Base-by-base conservation (phyloP, 2,113 vertebrate species). In the Bubo bubo region DNA sequence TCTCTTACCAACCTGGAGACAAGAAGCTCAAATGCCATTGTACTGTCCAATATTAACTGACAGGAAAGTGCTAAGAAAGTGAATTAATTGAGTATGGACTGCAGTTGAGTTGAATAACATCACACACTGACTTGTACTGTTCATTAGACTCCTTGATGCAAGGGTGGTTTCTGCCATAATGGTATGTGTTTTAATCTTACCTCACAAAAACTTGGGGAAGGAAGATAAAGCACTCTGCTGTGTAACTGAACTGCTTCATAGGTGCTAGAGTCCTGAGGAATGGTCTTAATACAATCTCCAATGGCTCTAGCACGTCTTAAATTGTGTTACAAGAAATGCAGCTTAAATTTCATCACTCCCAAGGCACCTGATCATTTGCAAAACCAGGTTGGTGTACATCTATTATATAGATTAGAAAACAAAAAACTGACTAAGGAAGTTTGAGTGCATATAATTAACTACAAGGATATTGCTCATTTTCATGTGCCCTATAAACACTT, bases 141-240 rank as follows among this genome's bases (percentile, higher is more conserved):
- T 94, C 74, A 37, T 90, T 85, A 95, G 37, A 90, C 62, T 93
- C 74, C 90, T 67, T 82, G 74, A 93, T 85, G 85, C 62, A 56
- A 79, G 75, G 67, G 47, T 94, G 64, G 35, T 83, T 96, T 82
- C 62, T 93, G 71, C 55, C 18, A 9, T 80, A 76, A 95, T 2
- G 11, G 50, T 83, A 83, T 35, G 56, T 70, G 60, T 74, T 95
- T 91, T 94, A 86, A 92, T 74, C 68, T 45, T 84, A 71, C 55
- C 68, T 91, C 83, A 89, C 28, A 79, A 64, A 86, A 64, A 35
- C 23, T 60, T 49, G 52, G n/a, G 9, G 15, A 83, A 90, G 9
- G 15, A 83, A 90, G 55, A 74, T 66, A 91, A 83, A 95, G 34
- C 32, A 59, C 67, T 79, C 34, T 88, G 23, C 67, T 79, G 15